Percentiles rank a stretch among this genome's conserved stretches.
phyloP scores from a whole-genome alignment of 92 coral and sea anemone species.

The Palythoa heliodiscus region DNA sequence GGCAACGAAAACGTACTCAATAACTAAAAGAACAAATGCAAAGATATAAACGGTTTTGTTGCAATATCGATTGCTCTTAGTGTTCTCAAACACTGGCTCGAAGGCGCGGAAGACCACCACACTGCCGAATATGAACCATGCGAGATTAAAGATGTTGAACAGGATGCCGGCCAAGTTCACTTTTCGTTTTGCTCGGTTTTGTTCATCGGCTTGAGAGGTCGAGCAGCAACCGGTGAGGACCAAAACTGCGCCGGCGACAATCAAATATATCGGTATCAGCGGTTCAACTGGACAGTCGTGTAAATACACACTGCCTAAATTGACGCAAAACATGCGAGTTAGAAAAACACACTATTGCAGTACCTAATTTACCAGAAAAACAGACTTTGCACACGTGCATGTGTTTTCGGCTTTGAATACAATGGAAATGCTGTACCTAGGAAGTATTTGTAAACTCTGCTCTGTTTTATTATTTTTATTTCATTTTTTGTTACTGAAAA shows the following conservation, averaged over 20 bases:
- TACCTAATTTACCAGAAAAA: neutral
- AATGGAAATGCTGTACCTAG: too few species aligned
- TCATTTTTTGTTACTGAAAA: too few species aligned
- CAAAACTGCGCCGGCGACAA: slow-evolving; percentile 25
- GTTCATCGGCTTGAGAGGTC: slow-evolving; percentile 33
- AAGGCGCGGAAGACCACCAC: slow-evolving; percentile 30
- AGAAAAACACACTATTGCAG: neutral
- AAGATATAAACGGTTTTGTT: slow-evolving; percentile 24
- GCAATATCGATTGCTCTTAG: neutral
- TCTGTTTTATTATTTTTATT: too few species aligned
- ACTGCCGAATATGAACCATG: slow-evolving; percentile 40
- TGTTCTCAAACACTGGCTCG: slow-evolving; percentile 19
- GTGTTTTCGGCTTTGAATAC: too few species aligned
- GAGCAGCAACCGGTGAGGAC: slow-evolving; percentile 36
- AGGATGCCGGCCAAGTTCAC: slow-evolving; percentile 28
- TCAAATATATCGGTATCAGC: slow-evolving; percentile 41
- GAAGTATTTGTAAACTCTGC: too few species aligned
- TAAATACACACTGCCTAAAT: slow-evolving; percentile 22
- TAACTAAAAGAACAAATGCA: slow-evolving; percentile 21
- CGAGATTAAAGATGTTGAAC: slow-evolving; percentile 31
- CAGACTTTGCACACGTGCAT: neutral
- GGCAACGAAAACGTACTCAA: slow-evolving; percentile 21
- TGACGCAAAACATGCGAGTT: neutral
- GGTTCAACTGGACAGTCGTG: slow-evolving; percentile 9
- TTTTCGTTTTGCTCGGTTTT: slow-evolving; percentile 34